A percentile compares a stretch with the other conserved stretches of the same genome.
Conservation (phyloP, 2,797 vertebrate species). For the Molossus alvarezi region DNA sequence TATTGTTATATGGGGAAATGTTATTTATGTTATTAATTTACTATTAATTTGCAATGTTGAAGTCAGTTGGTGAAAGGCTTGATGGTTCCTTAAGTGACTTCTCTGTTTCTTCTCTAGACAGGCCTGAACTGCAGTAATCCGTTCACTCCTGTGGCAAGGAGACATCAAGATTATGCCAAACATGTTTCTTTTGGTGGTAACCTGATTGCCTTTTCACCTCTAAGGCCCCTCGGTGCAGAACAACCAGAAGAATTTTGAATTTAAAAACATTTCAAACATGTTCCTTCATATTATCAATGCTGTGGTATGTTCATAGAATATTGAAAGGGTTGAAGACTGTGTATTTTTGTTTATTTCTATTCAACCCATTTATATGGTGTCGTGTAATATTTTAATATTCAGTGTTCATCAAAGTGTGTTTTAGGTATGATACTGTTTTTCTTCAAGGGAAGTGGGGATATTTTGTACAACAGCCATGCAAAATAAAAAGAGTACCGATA, state of each 20-base stretch:
- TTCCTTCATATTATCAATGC: slow-evolving; percentile 49
- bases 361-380: background rate
- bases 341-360: slow-evolving; percentile 9
- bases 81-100: slow-evolving; percentile 2
- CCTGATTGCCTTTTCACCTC: slow-evolving; percentile 82
- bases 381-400: slow-evolving; percentile 53
- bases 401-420: slow-evolving; percentile 31
- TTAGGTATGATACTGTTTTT: slow-evolving; percentile 62
- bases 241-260: slow-evolving; percentile 63
- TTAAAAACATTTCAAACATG: slow-evolving; percentile 51
- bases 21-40: slow-evolving; percentile 33
- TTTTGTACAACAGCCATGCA: slow-evolving; percentile 42
- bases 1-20: background rate
- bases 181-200: slow-evolving; percentile 78
- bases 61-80: background rate
- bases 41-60: background rate
- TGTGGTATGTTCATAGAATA: slow-evolving; percentile 49
- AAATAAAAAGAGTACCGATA: slow-evolving; percentile 49
- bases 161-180: slow-evolving; percentile 50
- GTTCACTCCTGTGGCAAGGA: slow-evolving; percentile 26
- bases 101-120: slow-evolving; percentile 73
- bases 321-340: background rate
- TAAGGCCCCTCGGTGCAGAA: slow-evolving; percentile 23
- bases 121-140: background rate
- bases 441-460: slow-evolving; percentile 57